Evolutionary conservation across 2,888 invertebrate species (phyloP).

Genomic region (Nomada hirtipes): DNA sequence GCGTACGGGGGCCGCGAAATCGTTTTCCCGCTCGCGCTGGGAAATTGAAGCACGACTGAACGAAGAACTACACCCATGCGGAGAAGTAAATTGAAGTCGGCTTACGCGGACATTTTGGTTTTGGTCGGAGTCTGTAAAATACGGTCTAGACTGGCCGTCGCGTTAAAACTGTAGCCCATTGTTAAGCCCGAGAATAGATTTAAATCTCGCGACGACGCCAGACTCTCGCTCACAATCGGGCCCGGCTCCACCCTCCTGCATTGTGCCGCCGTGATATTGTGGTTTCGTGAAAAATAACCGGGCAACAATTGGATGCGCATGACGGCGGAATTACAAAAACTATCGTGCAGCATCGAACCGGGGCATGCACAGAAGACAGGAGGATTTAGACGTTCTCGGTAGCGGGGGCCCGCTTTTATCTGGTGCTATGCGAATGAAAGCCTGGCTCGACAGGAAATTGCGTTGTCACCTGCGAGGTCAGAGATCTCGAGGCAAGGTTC

Average conservation of each 20-base stretch:
- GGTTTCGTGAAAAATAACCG: conserved; percentile 4
- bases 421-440: not conserved
- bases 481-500: conserved; percentile 21
- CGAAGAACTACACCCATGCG: too few relatives aligned
- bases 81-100: not conserved
- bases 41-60: too few relatives aligned
- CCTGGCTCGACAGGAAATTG: conserved; percentile 53
- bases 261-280: not conserved
- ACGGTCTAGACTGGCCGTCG: conserved; percentile 58
- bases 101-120: conserved; percentile 5
- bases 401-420: conserved; percentile 5
- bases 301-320: not conserved
- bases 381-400: not conserved
- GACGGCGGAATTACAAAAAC: not conserved
- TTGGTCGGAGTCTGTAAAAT: conserved; percentile 12
- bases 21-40: too few relatives aligned
- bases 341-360: not conserved
- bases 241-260: conserved; percentile 49
- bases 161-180: conserved; percentile 80
- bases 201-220: conserved; percentile 74
- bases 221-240: conserved; percentile 48
- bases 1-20: not conserved
- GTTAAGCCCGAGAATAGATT: conserved; percentile 80
- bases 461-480: conserved; percentile 43
- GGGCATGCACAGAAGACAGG: not conserved